Evolutionary conservation across 2,797 vertebrate genomes (phyloP), one percentile per base, ranked within the genome.

Genomic region (Syngnathus acus): DNA sequence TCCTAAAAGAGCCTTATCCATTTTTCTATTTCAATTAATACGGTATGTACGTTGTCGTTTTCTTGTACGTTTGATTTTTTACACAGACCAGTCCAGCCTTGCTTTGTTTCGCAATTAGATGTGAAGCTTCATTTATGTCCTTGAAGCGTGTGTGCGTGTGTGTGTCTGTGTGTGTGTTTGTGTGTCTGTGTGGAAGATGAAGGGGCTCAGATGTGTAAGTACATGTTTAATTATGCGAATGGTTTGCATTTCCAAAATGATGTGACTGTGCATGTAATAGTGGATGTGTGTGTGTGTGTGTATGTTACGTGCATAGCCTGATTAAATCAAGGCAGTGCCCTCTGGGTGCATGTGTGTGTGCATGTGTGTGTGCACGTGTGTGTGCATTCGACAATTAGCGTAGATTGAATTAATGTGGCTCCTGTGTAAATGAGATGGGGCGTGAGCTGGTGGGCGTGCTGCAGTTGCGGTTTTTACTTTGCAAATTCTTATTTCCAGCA

Each of bases 171-270:
- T 45, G 43, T 45, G 9, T 43, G 1, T 62, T 65, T 32, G n/a
- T 38, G 48, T 65, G 72, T 65, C 69, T 26, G 54, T 40, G 50
- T 65, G 71, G 64, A 69, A 26, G 59, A 42, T 61, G 61, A 38
- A 38, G 53, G 66, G 71, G 59, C 71, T 80, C 82, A 83, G 80
- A 78, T 84, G 75, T 23, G 17, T 76, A 70, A 64, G 64, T 67
- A 66, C 58, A 71, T 84, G 77, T 85, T 82, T 87, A 84, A 89
- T 86, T 83, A 85, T 81, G 72, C 8, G 68, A 80, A 78, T 73
- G 76, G 76, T 84, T 86, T 80, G 68, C 83, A 83, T 86, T 81
- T 79, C 68, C 65, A 66, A 82, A 57, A 86, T 78, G 74, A 65
- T 72, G 40, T 69, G 71, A 72, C 61, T 80, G 65, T 66, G 73